A percentile compares a stretch with the other conserved stretches of the same genome.
Conservation (phyloP, 92 coral and sea anemone species). For the Epizoanthus scotinus region DNA sequence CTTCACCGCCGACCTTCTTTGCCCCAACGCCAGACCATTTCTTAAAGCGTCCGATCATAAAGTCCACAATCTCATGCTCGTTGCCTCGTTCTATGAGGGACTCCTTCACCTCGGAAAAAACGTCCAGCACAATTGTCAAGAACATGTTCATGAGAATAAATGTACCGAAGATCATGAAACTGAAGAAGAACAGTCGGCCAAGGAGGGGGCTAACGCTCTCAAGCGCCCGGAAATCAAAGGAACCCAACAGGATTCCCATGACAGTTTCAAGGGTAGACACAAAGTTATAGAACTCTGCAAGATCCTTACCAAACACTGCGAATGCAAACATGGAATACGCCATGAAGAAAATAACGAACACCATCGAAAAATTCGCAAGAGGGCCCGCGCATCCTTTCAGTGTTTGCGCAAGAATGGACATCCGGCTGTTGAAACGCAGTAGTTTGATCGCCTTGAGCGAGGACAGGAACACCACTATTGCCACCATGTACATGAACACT, state of each 20-base stretch:
- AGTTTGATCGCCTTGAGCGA: constrained; percentile 88
- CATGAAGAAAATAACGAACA: constrained; percentile 79
- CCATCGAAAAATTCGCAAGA: constrained; percentile 81
- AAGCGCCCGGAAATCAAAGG: constrained; percentile 80
- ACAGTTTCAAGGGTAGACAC: constrained; percentile 82
- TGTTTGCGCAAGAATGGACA: constrained; percentile 79
- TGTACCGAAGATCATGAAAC: constrained; percentile 88
- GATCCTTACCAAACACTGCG: constrained; percentile 80
- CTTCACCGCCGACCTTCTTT: constrained; percentile 61
- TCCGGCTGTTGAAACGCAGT: constrained; percentile 82
- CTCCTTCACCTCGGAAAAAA: constrained; percentile 82
- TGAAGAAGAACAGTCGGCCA: constrained; percentile 87
- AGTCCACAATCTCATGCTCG: constrained; percentile 87
- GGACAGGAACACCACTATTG: constrained; percentile 78
- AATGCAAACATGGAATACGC: constrained; percentile 88
- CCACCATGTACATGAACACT: constrained; percentile 76
- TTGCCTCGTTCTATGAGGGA: constrained; percentile 57
- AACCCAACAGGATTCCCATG: constrained; percentile 84
- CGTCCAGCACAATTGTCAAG: constrained; percentile 84
- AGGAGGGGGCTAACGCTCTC: constrained; percentile 72
- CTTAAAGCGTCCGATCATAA: constrained; percentile 79
- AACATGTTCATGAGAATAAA: constrained; percentile 92
- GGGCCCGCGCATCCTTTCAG: constrained; percentile 86
- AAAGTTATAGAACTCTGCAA: constrained; percentile 66
- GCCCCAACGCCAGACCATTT: constrained; percentile 79